phyloP scores from a whole-genome alignment of 92 coral and sea anemone species.

The Diadumene lineata region DNA sequence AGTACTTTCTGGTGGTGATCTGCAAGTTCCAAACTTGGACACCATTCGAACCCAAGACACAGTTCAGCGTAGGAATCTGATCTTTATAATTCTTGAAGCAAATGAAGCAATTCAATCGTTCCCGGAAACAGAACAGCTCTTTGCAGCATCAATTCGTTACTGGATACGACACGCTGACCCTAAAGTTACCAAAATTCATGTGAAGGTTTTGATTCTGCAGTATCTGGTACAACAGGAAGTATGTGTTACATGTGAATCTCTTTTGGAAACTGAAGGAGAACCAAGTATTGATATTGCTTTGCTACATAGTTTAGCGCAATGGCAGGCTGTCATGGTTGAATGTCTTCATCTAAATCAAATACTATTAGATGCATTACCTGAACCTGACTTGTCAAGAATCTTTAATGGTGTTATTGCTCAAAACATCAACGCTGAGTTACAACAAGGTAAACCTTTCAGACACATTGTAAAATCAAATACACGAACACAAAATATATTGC shows the following conservation, averaged over 20 bases:
- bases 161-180: slow-evolving; percentile 61
- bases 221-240: slow-evolving; percentile 11
- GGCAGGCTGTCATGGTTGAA: slow-evolving; percentile 54
- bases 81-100: slow-evolving; percentile 32
- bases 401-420: slow-evolving; percentile 38
- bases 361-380: slow-evolving; percentile 32
- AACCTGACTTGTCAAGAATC: slow-evolving; percentile 26
- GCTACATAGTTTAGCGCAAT: slow-evolving; percentile 58
- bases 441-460: background rate
- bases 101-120: slow-evolving; percentile 12
- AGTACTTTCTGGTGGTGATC: background rate
- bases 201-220: slow-evolving; percentile 45
- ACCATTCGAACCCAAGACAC: slow-evolving; percentile 32
- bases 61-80: slow-evolving; percentile 21
- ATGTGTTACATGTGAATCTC: too few relatives aligned
- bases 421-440: background rate
- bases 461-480: too few relatives aligned
- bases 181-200: slow-evolving; percentile 24
- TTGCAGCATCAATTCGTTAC: slow-evolving; percentile 57
- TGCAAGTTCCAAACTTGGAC: slow-evolving; percentile 37
- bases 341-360: slow-evolving; percentile 34
- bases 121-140: slow-evolving; percentile 22
- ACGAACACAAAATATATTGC: too few relatives aligned
- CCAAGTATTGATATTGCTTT: slow-evolving; percentile 28
- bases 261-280: background rate